Evolutionary conservation across 2,888 invertebrate species (phyloP).

Genomic region (Apodemia hepburni): DNA sequence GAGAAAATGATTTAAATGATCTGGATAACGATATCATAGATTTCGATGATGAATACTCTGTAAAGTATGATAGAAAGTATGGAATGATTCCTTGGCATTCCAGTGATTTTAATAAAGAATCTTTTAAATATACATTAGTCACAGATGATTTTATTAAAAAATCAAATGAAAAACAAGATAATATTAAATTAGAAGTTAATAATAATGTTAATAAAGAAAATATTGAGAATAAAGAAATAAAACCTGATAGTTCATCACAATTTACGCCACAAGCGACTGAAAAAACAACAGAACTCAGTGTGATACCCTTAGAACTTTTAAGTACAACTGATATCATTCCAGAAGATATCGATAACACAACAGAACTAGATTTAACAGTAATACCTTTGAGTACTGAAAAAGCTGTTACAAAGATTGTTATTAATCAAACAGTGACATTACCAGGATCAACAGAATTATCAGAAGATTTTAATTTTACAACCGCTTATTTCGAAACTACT

Average conservation of each 20-base stretch:
- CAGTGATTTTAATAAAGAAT: slow-evolving; percentile 52
- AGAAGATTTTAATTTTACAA: slow-evolving; percentile 38
- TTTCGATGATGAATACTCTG: slow-evolving; percentile 60
- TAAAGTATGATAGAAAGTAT: slow-evolving; percentile 59
- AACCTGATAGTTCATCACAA: slow-evolving; percentile 23
- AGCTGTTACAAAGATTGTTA: slow-evolving; percentile 41
- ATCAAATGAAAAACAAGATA: slow-evolving; percentile 31
- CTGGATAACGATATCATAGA: slow-evolving; percentile 66
- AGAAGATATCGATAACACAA: slow-evolving; percentile 56
- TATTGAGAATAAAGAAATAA: not conserved
- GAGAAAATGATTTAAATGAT: slow-evolving; percentile 39
- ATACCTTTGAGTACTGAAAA: slow-evolving; percentile 57
- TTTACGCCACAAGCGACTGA: slow-evolving; percentile 25
- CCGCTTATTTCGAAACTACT: slow-evolving; percentile 28
- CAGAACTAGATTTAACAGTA: slow-evolving; percentile 59
- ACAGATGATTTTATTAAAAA: slow-evolving; percentile 39
- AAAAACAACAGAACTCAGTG: slow-evolving; percentile 49
- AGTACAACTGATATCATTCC: slow-evolving; percentile 60
- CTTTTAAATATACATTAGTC: slow-evolving; percentile 57
- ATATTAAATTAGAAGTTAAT: slow-evolving; percentile 29
- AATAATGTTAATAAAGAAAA: slow-evolving; percentile 23
- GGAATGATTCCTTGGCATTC: slow-evolving; percentile 49
- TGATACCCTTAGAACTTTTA: slow-evolving; percentile 65
- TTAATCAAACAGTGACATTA: slow-evolving; percentile 51
- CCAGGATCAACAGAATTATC: slow-evolving; percentile 48